These are phyloP conservation scores for Acipenser transmontanus DNA, from an alignment of 2,797 vertebrate species.

Conservation along the genomic window DNA sequence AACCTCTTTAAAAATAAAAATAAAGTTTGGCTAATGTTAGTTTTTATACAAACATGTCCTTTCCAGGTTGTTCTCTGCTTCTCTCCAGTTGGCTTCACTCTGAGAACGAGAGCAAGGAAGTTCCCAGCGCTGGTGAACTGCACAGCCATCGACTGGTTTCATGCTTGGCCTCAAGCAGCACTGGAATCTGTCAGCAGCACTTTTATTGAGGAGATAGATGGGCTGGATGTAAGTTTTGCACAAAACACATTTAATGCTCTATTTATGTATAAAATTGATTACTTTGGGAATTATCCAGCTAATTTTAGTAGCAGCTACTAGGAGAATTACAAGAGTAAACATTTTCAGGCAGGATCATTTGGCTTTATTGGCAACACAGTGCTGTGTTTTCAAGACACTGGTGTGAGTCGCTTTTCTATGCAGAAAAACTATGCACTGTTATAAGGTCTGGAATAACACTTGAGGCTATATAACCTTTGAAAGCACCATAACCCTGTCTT, in stretches of 20 bases:
- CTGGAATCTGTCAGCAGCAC: constrained; percentile 58
- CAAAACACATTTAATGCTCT: background rate
- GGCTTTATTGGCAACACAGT: no score
- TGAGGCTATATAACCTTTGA: no score
- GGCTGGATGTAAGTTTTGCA: constrained; percentile 44
- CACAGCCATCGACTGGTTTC: constrained; percentile 57
- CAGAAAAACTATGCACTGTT: no score
- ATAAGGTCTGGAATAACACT: no score
- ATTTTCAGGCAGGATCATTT: no score
- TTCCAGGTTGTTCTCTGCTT: constrained; percentile 64
- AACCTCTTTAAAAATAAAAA: no score
- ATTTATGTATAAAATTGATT: background rate
- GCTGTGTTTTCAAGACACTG: no score
- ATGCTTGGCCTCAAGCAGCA: constrained; percentile 48
- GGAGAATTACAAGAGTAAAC: constrained; percentile 2
- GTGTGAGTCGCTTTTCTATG: no score
- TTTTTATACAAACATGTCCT: background rate
- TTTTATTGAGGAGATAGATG: constrained; percentile 62
- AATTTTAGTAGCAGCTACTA: background rate
- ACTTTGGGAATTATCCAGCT: background rate
- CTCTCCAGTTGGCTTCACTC: constrained; percentile 62
- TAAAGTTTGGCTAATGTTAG: constrained; percentile 15
- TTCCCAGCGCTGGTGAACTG: constrained; percentile 62
- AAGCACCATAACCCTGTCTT: no score
- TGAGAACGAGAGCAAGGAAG: constrained; percentile 55